phyloP scores from a whole-genome alignment of 2,888 invertebrate genomes.

The Melanargia galathea region DNA sequence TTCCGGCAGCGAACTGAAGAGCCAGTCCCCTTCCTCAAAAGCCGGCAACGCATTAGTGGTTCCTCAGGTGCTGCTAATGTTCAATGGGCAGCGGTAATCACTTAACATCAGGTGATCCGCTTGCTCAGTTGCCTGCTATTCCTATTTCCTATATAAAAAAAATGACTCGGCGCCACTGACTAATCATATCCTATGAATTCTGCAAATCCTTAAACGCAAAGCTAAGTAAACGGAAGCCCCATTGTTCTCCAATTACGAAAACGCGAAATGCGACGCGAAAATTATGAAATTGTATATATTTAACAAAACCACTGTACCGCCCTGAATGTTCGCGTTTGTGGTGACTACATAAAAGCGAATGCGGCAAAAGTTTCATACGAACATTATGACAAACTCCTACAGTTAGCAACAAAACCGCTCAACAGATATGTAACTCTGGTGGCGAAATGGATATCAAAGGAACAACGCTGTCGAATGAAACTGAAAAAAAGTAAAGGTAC shows the following conservation, averaged over 20 bases:
- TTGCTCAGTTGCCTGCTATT: no score
- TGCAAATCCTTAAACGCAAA: constrained; percentile 1
- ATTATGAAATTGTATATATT: constrained; percentile 34
- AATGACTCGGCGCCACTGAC: constrained; percentile 54
- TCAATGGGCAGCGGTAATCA: no score
- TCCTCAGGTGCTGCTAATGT: no score
- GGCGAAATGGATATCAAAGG: constrained; percentile 17
- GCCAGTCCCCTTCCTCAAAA: no score
- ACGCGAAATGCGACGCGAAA: constrained; percentile 33
- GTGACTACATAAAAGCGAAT: constrained; percentile 37
- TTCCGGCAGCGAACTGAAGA: no score
- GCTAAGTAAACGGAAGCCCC: constrained; percentile 7
- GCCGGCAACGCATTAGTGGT: no score
- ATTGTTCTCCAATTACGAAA: constrained; percentile 32
- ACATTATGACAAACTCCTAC: constrained; percentile 30
- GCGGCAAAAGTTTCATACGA: constrained; percentile 32
- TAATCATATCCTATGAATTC: constrained; percentile 29
- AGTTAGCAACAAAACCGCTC: constrained; percentile 22
- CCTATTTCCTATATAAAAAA: no score
- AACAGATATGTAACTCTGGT: constrained; percentile 21
- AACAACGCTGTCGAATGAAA: neutral
- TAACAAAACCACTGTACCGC: constrained; percentile 42
- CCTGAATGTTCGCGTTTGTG: constrained; percentile 44
- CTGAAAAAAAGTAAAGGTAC: neutral
- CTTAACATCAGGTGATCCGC: no score